Conservation (phyloP, 2,888 invertebrate genomes). For the Cerastoderma edule region DNA sequence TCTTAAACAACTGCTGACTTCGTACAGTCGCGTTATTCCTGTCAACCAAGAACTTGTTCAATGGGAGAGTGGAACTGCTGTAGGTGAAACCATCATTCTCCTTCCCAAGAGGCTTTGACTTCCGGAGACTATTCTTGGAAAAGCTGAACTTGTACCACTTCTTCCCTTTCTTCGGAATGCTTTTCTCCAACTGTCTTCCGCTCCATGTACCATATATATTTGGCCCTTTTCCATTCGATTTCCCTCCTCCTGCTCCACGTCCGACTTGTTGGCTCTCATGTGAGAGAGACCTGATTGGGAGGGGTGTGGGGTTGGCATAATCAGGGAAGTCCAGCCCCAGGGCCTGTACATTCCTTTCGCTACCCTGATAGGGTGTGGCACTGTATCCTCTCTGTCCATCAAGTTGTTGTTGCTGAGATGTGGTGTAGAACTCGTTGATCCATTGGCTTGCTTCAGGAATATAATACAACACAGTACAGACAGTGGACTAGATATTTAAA, state of each 20-base stretch:
- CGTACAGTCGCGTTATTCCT: conserved; percentile 6
- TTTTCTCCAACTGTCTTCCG: conserved; percentile 29
- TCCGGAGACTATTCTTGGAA: conserved; percentile 33
- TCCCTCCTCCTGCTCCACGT: conserved; percentile 8
- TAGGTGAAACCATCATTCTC: conserved; percentile 47
- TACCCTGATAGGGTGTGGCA: conserved; percentile 20
- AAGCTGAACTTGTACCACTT: conserved; percentile 57
- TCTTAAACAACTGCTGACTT: not conserved
- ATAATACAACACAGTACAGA: conserved; percentile 1
- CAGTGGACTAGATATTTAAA: no score
- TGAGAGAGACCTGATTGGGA: not conserved
- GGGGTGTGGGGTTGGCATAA: not conserved
- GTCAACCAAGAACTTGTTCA: conserved; percentile 19
- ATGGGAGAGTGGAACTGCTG: conserved; percentile 37
- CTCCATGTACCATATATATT: conserved; percentile 58
- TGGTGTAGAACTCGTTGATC: conserved; percentile 54
- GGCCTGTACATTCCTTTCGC: conserved; percentile 1
- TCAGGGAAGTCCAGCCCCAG: conserved; percentile 2
- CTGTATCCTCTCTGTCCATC: conserved; percentile 5
- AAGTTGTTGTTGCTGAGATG: conserved; percentile 9
- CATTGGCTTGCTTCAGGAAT: conserved; percentile 52
- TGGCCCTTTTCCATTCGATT: conserved; percentile 17
- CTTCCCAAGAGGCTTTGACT: conserved; percentile 35
- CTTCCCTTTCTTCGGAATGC: conserved; percentile 47
- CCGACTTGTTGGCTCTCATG: not conserved